phyloP scores from a whole-genome alignment of 1,140 invertebrate species.

The Brachionus angularis region DNA sequence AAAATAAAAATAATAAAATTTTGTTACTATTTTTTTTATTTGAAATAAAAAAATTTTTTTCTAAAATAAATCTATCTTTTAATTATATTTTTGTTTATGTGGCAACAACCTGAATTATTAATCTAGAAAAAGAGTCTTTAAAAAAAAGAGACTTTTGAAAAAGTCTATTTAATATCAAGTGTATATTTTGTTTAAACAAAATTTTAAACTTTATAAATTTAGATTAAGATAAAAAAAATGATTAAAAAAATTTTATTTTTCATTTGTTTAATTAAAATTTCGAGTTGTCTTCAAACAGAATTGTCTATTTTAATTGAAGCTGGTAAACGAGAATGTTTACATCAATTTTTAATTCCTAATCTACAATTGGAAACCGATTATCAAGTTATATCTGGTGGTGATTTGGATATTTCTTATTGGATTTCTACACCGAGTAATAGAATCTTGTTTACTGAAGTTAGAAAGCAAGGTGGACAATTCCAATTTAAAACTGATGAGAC shows the following conservation, averaged over 20 bases:
- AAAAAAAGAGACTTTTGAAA: no score
- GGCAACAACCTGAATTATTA: no score
- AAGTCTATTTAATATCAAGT: no score
- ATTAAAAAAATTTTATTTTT: constrained; percentile 2
- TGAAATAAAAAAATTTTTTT: no score
- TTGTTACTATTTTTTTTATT: no score
- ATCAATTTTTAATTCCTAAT: constrained; percentile 29
- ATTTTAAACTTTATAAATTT: no score
- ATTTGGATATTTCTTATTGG: constrained; percentile 72
- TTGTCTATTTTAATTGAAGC: constrained; percentile 7
- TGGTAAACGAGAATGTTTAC: constrained; percentile 36
- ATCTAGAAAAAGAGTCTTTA: no score
- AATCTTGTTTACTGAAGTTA: constrained; percentile 66
- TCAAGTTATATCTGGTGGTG: constrained; percentile 72
- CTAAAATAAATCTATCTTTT: no score
- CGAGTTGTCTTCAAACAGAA: constrained; percentile 7
- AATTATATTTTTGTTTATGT: no score
- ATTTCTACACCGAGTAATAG: constrained; percentile 65
- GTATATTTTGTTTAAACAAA: no score
- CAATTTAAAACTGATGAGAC: constrained; percentile 56
- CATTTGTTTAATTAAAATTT: not conserved
- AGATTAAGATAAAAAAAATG: constrained; percentile 9
- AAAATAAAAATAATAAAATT: not conserved
- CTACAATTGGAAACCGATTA: constrained; percentile 24
- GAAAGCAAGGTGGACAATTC: constrained; percentile 66